Base-by-base conservation (phyloP, 2,113 vertebrate species). In the Scolopax mira region DNA sequence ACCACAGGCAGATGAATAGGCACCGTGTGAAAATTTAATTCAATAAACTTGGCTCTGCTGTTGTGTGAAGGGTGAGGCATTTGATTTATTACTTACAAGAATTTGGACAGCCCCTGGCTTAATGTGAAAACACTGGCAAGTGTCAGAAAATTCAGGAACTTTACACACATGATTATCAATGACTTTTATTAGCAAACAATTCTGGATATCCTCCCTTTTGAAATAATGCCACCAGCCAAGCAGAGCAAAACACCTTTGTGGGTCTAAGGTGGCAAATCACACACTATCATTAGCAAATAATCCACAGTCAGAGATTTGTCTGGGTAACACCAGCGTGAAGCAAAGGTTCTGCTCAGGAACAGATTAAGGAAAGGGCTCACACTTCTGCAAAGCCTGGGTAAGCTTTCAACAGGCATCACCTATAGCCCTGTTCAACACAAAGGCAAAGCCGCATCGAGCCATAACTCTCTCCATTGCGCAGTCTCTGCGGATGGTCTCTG, bases 21-120 rank as follows among this genome's bases (percentile, higher is more conserved):
- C 77, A 96, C 65, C 5, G 2, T 96, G 95, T 92, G 94, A 97
- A 82, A 87, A 90, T 96, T 95, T 85, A 44, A 84, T 86, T 95
- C 90, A 89, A 41, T 92, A 93, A 90, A 93, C 80, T 92, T 93
- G 88, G 88, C 95, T 93, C 80, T 65, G 72, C 57, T 48, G 35
- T 24, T 94, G 88, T 86, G 79, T 49, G 57, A 61, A 90, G 93
- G 94, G 94, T 92, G 94, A 95, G 93, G 96, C 93, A 39, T 92
- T 13, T 95, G 94, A 95, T 96, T 96, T 96, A 96, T 94, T 90
- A 90, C 93, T 85, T 94, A 90, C 88, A 96, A 93, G 95, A 96
- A 96, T 92, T 79, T 94, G 73, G 93, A 95, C 93, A 95, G 90
- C 77, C 94, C 78, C 80, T 97, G 92, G 85, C 90, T 97, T 94